Evolutionary conservation across 1,140 invertebrate genomes (phyloP), one percentile per base, ranked within the genome.

Genomic region (Drosophila hydei): DNA sequence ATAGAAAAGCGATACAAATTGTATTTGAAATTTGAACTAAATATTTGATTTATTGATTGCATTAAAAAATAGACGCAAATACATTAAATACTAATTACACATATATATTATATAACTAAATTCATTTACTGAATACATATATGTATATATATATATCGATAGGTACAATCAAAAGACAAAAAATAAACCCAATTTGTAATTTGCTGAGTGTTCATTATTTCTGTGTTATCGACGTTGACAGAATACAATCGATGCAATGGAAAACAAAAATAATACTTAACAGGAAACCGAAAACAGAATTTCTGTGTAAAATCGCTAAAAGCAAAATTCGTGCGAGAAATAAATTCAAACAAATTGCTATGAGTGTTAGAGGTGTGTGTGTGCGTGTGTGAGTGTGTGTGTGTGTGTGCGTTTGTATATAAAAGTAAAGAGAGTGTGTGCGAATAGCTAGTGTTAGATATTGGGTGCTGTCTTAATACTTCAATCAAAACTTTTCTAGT

Each of bases 331-430:
- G 64, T 79, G 77, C 36, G 73, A 51, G 12, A 30, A 60, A 40
- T 85, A 84, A 85, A 84, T 85, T 85, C 80, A 76, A 84, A 79
- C 38, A 54, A 30, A 62, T 45, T 23, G 21, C 12, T 18, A 18
- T 27, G 27, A 12, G 18, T 21, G 9, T 59, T 14, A 11, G 12
- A n/a, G 45, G 58, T 52, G 11, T 45, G 16, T 55, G 16, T n/a
- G 11, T 43, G 36, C 51, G 4, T 30, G 5, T 30, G 21, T 58
- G 68, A 61, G 21, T 52, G 64, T 8, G 27, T 36, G 47, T 40
- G 38, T 40, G 1, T 38, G 36, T 14, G 38, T 2, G 38, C 16
- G 14, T 16, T 14, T 14, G 38, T 16, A 2, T 52, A 4, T 23
- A 62, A 56, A 38, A 47, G 51, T 64, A 21, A 54, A 11, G 27